Evolutionary conservation across 2,888 invertebrate genomes (phyloP).

Genomic region (Ariolimax columbianus): DNA sequence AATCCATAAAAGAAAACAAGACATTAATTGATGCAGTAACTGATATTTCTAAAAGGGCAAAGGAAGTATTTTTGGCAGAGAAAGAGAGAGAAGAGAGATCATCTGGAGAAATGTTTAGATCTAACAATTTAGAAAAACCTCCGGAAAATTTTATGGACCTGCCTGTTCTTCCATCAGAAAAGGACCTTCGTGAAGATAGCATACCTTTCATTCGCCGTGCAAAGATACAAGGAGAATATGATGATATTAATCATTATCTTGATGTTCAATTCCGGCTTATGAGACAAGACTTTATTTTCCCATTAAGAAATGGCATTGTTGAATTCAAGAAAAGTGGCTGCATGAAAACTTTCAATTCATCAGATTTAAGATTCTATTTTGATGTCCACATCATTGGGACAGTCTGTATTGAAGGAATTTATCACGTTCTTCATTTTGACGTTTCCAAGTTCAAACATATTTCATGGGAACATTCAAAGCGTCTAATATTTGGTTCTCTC

Average conservation of each 20-base stretch:
- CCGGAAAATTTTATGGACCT: conserved; percentile 80
- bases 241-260: conserved; percentile 85
- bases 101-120: not conserved
- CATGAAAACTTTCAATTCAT: conserved; percentile 19
- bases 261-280: conserved; percentile 87
- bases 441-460: conserved; percentile 54
- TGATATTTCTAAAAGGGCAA: not conserved
- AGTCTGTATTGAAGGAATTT: conserved; percentile 65
- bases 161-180: conserved; percentile 73
- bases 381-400: conserved; percentile 68
- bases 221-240: conserved; percentile 83
- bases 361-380: conserved; percentile 59
- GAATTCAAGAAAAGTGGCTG: conserved; percentile 78
- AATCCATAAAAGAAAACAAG: conserved; percentile 1
- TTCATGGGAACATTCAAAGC: conserved; percentile 81
- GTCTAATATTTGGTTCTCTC: conserved; percentile 86
- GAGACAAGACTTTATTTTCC: conserved; percentile 88
- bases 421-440: conserved; percentile 67
- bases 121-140: conserved; percentile 69
- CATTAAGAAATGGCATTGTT: conserved; percentile 85
- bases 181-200: conserved; percentile 73
- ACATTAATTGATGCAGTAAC: not conserved
- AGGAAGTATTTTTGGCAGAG: conserved; percentile 39
- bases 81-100: conserved; percentile 7
- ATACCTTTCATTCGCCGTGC: conserved; percentile 82